These are phyloP conservation scores for Littorina saxatilis DNA, from an alignment of 1,140 invertebrate genomes.

Conservation along the genomic window DNA sequence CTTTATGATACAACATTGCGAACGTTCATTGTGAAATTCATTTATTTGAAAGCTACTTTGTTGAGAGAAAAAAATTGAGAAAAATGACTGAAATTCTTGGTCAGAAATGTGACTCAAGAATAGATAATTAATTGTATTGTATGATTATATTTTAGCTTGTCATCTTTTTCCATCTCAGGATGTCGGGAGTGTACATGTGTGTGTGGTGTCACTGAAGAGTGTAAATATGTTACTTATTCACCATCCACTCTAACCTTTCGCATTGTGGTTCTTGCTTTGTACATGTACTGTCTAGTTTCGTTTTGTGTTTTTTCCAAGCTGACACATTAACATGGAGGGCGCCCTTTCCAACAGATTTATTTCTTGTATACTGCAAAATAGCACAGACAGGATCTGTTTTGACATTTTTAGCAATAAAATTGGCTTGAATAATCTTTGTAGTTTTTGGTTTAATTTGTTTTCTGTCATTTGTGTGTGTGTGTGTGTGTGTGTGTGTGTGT, in stretches of 20 bases:
- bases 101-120: too few species aligned
- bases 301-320: not conserved
- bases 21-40: too few species aligned
- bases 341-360: constrained; percentile 11
- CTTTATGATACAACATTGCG: too few species aligned
- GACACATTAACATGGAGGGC: constrained; percentile 16
- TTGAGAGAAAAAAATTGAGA: not conserved
- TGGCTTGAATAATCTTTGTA: not conserved
- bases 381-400: not conserved
- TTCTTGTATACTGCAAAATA: constrained; percentile 16
- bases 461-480: too few species aligned
- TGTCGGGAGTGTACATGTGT: not conserved
- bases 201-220: not conserved
- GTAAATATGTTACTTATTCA: not conserved
- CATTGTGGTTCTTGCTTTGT: not conserved
- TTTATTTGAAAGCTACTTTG: not conserved
- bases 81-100: too few species aligned
- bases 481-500: too few species aligned
- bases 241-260: not conserved
- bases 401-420: constrained; percentile 34
- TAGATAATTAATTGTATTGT: too few species aligned
- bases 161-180: too few species aligned
- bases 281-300: not conserved
- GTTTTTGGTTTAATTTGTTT: too few species aligned
- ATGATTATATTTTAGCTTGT: too few species aligned